These are phyloP conservation scores for Pica pica DNA, from an alignment of 2,113 vertebrate species.

Conservation along the genomic window DNA sequence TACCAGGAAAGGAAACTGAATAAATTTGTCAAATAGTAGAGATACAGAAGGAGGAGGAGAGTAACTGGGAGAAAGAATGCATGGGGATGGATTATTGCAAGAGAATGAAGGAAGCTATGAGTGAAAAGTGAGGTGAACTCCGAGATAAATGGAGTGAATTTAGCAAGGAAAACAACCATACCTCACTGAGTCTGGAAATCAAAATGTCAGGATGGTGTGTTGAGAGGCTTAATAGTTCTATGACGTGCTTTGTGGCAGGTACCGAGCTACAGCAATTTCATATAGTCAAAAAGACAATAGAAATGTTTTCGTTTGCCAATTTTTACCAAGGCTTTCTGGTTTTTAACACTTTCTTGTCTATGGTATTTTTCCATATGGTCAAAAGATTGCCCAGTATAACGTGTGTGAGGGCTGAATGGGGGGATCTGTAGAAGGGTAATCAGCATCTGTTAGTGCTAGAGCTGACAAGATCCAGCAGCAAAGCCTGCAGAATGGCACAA, in stretches of 20 bases:
- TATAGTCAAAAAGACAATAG: background rate
- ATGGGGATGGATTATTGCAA: background rate
- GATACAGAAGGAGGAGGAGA: background rate
- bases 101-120: background rate
- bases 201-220: background rate
- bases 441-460: background rate
- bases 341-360: background rate
- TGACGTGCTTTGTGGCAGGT: background rate
- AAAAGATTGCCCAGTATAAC: background rate
- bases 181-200: background rate
- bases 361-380: background rate
- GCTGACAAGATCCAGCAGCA: background rate
- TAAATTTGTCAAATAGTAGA: background rate
- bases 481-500: background rate
- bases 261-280: background rate
- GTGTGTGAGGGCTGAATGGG: background rate
- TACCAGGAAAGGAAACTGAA: background rate
- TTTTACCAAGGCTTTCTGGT: background rate
- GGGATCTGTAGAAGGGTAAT: background rate
- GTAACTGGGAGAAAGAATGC: background rate
- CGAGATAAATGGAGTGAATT: background rate
- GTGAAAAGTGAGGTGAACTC: background rate
- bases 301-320: background rate
- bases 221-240: background rate
- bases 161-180: background rate